Conservation (phyloP, 2,113 vertebrate species). For the Pangasianodon hypophthalmus region DNA sequence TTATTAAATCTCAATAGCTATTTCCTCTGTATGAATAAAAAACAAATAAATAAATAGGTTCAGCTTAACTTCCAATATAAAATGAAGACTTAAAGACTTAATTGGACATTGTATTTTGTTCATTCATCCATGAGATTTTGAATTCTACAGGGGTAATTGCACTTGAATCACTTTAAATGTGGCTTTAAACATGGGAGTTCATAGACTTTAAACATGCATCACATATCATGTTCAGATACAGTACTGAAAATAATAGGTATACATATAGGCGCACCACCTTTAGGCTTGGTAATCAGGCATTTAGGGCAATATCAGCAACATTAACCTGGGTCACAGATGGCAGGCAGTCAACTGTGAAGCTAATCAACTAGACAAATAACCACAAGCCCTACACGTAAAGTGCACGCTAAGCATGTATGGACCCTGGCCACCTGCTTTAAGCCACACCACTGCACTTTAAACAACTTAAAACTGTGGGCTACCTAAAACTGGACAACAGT, state of each 20-base stretch:
- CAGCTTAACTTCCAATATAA: not conserved
- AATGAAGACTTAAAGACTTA: not conserved
- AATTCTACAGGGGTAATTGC: not conserved
- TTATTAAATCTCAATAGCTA: not conserved
- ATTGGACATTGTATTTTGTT: not conserved
- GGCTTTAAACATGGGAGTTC: not conserved
- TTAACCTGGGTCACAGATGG: constrained; percentile 42
- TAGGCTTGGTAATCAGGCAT: not conserved
- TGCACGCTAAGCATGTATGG: not conserved
- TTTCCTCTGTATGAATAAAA: not conserved
- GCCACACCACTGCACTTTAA: not conserved
- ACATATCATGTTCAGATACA: not conserved
- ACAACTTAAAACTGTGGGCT: not conserved
- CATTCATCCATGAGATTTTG: not conserved
- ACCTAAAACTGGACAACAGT: not conserved
- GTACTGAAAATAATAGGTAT: not conserved
- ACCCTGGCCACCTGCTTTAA: not conserved
- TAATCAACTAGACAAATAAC: constrained; percentile 79
- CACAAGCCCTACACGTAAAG: constrained; percentile 43
- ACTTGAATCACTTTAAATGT: not conserved
- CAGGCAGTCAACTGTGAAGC: constrained; percentile 75
- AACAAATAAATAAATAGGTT: not conserved
- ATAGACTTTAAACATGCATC: not conserved
- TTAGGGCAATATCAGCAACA: not conserved
- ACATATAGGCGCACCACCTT: not conserved